Evolutionary conservation across 2,797 vertebrate genomes (phyloP).

Genomic region (Sylvia borin): DNA sequence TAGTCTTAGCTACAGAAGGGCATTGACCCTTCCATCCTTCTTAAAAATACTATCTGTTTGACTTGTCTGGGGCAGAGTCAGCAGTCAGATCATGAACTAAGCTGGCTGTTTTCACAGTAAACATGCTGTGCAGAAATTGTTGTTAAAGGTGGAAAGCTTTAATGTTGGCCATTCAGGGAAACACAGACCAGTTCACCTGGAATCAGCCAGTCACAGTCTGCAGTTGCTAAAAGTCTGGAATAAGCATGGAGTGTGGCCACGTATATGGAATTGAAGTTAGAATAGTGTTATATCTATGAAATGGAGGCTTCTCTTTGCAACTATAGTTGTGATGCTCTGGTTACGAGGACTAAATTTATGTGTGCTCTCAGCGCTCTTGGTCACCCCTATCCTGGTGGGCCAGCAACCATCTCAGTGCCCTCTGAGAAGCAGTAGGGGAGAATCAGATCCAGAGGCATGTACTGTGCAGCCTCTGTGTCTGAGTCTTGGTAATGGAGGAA

Average conservation of each 20-base stretch:
- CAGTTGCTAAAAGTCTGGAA: background rate
- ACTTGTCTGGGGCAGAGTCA: background rate
- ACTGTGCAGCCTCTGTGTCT: too few species aligned
- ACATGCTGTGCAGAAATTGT: background rate
- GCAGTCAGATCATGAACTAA: background rate
- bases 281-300: background rate
- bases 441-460: rapidly evolving
- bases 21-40: background rate
- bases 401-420: too few species aligned
- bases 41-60: background rate
- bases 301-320: background rate
- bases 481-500: background rate
- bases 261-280: background rate
- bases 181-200: background rate
- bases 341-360: background rate
- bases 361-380: too few species aligned
- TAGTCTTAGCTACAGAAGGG: background rate
- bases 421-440: background rate
- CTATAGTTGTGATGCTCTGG: background rate
- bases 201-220: background rate
- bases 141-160: background rate
- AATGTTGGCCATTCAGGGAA: background rate
- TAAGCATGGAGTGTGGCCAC: too few species aligned
- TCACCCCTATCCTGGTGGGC: background rate
- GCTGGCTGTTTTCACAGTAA: background rate